Base-by-base conservation (phyloP, 37 sponge, comb jelly and placozoan species). In the Axinella damicornis region DNA sequence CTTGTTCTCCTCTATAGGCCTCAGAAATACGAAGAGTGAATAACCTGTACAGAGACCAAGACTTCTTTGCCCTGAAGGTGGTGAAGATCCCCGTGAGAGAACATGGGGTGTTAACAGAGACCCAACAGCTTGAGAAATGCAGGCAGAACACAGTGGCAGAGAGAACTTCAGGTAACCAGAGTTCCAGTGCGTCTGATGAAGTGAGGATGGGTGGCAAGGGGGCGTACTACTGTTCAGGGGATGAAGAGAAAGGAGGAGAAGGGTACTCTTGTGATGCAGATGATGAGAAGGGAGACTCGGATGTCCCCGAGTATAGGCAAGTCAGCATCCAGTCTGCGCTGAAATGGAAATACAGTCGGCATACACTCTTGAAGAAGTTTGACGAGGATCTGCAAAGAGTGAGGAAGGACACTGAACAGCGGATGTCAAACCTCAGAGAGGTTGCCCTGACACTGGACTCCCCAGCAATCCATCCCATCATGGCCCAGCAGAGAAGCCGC, bases 11-110 rank as follows among this genome's bases (percentile, higher is more conserved):
- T n/a, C n/a, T n/a, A 14, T 55, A 94, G 95, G 89, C 40, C 11
- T 84, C 95, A 30, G 95, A 94, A 60, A 65, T 94, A 4, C 75
- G 85, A 31, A 84, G 89, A 82, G 55, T 85, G 5, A 94, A 94
- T 74, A 88, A 91, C 37, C 84, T 94, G 9, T 94, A 94, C 66
- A 87, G 40, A 53, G 89, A 94, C 53, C 77, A 79, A 46, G 92
- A 91, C 57, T 91, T 94, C 71, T 84, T 83, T 76, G 95, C 88
- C 16, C 86, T 94, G 22, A 94, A 91, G 27, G 80, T 59, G 0
- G 85, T 91, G 38, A 94, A 94, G 41, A 81, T 94, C 4, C 95
- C 93, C 0, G 60, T 94, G 13, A 91, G 58, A 71, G 83, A 82
- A 37, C 57, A 94, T 60, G 75, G 92, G 30, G 32, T 94, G 5